phyloP scores from a whole-genome alignment of 2,888 invertebrate genomes.

The Hirtodrosophila duncani region DNA sequence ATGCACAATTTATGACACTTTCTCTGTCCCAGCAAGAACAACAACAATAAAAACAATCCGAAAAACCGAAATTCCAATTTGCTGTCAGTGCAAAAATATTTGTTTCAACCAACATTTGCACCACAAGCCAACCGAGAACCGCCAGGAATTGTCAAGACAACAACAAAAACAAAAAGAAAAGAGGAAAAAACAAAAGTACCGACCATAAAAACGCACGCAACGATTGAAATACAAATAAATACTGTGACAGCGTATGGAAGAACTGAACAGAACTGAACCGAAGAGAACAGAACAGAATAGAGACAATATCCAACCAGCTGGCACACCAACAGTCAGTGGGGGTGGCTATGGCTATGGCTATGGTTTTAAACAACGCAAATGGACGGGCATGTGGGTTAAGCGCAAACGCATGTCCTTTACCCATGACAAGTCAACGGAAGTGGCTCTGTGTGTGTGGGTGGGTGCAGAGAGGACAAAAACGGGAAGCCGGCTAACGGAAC shows the following conservation, averaged over 20 bases:
- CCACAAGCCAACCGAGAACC: no score
- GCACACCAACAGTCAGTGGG: neutral
- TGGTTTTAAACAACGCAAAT: neutral
- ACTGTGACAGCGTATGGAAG: conserved; percentile 39
- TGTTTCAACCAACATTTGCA: conserved; percentile 38
- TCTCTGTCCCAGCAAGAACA: no score
- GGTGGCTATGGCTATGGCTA: no score
- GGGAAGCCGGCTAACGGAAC: conserved; percentile 43
- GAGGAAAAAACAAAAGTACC: conserved; percentile 4
- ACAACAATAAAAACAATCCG: no score
- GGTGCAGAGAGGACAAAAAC: neutral
- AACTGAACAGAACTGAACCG: conserved; percentile 7
- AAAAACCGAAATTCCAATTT: conserved; percentile 10
- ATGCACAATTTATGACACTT: no score
- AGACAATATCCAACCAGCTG: conserved; percentile 4
- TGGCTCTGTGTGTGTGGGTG: no score
- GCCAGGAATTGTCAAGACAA: conserved; percentile 29
- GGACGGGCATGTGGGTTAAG: conserved; percentile 53
- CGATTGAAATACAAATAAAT: conserved; percentile 44
- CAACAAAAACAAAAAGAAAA: conserved; percentile 6
- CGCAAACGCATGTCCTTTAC: conserved; percentile 51
- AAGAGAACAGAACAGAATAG: conserved; percentile 29
- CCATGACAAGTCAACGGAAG: conserved; percentile 23
- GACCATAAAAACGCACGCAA: conserved; percentile 37
- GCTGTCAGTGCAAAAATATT: conserved; percentile 38